Percentiles rank a stretch among this genome's conserved stretches.
Evolutionary conservation across 2,797 vertebrate genomes (phyloP).

Genomic region (Mus spretus): DNA sequence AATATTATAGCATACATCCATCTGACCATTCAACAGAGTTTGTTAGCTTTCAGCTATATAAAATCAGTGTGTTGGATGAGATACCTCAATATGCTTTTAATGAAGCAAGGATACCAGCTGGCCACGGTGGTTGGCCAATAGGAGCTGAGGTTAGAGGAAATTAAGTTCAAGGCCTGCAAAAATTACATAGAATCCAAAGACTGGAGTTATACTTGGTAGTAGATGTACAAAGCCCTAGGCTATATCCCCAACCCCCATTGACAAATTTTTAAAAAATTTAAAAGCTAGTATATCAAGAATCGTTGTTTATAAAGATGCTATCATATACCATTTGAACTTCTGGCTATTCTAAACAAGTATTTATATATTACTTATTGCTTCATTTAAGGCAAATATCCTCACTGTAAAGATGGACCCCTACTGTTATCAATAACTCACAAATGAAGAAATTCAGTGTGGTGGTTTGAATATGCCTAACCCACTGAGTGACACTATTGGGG

Average conservation of each 20-base stretch:
- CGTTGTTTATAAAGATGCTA: neutral
- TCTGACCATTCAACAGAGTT: neutral
- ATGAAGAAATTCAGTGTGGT: neutral
- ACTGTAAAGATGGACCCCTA: neutral
- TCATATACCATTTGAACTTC: neutral
- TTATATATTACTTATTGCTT: neutral
- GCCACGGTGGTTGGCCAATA: neutral
- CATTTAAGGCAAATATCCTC: neutral
- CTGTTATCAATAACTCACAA: neutral
- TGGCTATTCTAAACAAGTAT: neutral
- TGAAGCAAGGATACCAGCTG: neutral
- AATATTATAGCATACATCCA: neutral
- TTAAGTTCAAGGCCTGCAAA: neutral
- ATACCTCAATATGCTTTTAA: constrained; percentile 20
- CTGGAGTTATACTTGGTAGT: neutral
- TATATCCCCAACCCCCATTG: neutral
- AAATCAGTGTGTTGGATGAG: neutral
- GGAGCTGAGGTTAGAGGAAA: neutral
- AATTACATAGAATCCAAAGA: neutral
- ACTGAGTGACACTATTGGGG: neutral
- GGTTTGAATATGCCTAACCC: neutral
- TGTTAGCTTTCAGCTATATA: neutral
- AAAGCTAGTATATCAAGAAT: neutral
- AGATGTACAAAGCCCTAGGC: neutral
- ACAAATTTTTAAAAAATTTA: neutral